phyloP scores from a whole-genome alignment of 2,113 vertebrate genomes.

The Prunella fulvescens region DNA sequence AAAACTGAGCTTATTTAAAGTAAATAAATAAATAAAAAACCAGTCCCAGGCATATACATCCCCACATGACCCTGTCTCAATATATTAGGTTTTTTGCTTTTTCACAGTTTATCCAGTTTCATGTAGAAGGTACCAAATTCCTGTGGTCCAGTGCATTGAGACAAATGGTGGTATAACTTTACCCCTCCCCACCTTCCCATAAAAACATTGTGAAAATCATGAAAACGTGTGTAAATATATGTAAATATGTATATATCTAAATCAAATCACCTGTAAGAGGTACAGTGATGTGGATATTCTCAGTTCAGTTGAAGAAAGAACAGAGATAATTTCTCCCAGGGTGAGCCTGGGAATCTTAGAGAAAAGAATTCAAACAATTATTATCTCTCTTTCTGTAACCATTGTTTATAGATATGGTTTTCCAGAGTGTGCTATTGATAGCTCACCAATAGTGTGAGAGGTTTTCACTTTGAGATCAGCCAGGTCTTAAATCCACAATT shows the following conservation, averaged over 20 bases:
- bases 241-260: background rate
- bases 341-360: too few species aligned
- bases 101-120: background rate
- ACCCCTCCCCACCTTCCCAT: accelerated
- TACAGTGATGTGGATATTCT: too few species aligned
- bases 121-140: background rate
- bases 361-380: too few species aligned
- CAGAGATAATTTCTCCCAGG: too few species aligned
- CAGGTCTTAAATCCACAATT: too few species aligned
- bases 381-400: too few species aligned
- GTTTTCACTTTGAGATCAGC: too few species aligned
- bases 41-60: background rate
- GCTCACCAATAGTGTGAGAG: too few species aligned
- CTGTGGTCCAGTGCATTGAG: background rate
- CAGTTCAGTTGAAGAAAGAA: too few species aligned
- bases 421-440: too few species aligned
- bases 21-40: background rate
- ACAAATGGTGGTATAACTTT: background rate
- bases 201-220: background rate
- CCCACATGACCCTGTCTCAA: background rate
- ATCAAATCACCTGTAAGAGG: background rate
- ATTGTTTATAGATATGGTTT: too few species aligned
- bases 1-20: background rate
- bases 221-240: background rate
- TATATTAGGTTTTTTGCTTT: background rate